These are phyloP conservation scores for Poecilia latipinna DNA, from an alignment of 2,113 vertebrate species.

Conservation along the genomic window DNA sequence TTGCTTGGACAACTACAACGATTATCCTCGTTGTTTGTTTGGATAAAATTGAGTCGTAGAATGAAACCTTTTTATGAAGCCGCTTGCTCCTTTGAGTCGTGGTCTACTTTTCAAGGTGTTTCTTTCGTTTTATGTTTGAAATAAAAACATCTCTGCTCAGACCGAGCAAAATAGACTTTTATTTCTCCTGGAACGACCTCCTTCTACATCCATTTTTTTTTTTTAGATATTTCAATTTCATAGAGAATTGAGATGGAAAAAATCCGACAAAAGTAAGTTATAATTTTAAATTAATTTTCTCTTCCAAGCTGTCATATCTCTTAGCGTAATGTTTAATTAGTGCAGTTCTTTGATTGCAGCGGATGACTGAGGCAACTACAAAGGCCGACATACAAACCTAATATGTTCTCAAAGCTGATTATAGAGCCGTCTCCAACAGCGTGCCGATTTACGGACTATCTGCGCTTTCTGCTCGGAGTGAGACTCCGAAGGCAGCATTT, in stretches of 20 bases:
- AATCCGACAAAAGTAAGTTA: neutral
- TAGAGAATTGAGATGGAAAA: too few species aligned
- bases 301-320: neutral
- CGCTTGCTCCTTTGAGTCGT: too few species aligned
- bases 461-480: neutral
- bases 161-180: neutral
- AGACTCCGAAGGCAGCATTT: conserved; percentile 1
- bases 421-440: neutral
- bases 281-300: neutral
- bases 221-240: too few species aligned
- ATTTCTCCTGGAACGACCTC: neutral
- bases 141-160: neutral
- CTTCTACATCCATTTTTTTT: neutral
- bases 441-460: conserved; percentile 4
- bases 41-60: too few species aligned
- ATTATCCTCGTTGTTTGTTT: too few species aligned
- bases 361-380: conserved; percentile 2
- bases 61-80: too few species aligned
- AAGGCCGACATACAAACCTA: conserved; percentile 4
- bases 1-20: too few species aligned
- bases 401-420: conserved; percentile 11
- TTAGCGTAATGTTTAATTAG: conserved; percentile 1
- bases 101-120: neutral
- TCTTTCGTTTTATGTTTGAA: neutral
- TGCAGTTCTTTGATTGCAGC: conserved; percentile 4